These are phyloP conservation scores for Dysidea cf. avara DNA, from an alignment of 37 sponge, comb jelly and placozoan genomes.

Conservation along the genomic window DNA sequence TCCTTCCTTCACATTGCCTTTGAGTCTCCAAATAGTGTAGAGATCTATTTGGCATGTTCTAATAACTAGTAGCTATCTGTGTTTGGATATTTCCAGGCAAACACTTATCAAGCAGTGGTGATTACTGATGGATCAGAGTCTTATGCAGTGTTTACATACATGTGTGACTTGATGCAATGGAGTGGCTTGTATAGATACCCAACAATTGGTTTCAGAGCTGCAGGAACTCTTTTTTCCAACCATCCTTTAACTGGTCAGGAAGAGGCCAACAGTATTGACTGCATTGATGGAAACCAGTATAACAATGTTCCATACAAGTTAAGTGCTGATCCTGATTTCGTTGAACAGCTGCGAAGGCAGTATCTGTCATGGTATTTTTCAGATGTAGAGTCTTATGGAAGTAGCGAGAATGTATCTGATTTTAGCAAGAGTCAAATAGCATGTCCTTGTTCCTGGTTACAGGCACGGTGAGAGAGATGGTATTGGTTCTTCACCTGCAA, in stretches of 20 bases:
- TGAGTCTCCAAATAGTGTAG: too few species aligned
- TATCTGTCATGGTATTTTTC: conserved; percentile 2
- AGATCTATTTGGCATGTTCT: too few species aligned
- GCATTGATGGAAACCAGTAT: conserved; percentile 3
- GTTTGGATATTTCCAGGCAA: conserved; percentile 15
- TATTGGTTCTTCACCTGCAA: not conserved
- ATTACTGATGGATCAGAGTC: conserved; percentile 55
- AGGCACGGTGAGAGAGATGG: conserved; percentile 9
- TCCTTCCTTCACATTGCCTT: too few species aligned
- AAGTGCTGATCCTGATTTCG: not conserved
- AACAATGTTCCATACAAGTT: conserved; percentile 26
- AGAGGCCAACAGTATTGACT: conserved; percentile 11
- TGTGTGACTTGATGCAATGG: conserved; percentile 69
- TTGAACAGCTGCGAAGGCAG: not conserved
- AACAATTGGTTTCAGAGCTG: conserved; percentile 46
- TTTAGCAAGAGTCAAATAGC: not conserved
- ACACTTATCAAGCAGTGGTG: conserved; percentile 73
- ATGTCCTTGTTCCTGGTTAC: conserved; percentile 55
- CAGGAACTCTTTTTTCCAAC: conserved; percentile 21
- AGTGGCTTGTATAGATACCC: conserved; percentile 19
- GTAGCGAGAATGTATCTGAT: not conserved
- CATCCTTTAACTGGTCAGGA: conserved; percentile 18
- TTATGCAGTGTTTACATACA: conserved; percentile 68
- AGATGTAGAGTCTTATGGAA: not conserved
- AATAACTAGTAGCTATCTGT: too few species aligned